Evolutionary conservation across 2,113 vertebrate genomes (phyloP), one percentile per base, ranked within the genome.

Genomic region (Hiodon tergisus): DNA sequence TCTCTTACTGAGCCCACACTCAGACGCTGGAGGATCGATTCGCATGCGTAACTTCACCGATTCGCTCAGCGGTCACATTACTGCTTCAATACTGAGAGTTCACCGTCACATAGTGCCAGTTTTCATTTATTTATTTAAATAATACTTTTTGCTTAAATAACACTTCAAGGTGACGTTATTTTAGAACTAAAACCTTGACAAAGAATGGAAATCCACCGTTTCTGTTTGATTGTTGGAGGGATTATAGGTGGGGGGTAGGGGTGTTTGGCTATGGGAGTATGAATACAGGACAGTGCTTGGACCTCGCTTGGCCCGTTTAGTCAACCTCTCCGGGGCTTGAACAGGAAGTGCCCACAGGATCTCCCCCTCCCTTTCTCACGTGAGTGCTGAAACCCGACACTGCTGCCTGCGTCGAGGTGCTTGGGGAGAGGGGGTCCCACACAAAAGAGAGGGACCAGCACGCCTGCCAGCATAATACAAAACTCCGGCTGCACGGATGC

Each of bases 301-400:
- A 17, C n/a, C 53, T 59, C 57, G 57, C 54, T 50, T 6, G 67
- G 65, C 52, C 51, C 66, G 74, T 79, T 76, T 67, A 77, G 68
- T 76, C 71, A 84, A 78, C 74, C 83, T 89, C 89, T 87, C 88
- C 78, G 81, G 87, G 88, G 89, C 79, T 87, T 83, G 86, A 88
- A 88, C 89, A 88, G 89, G 89, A 90, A 90, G 89, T 87, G 84
- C 86, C 88, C 84, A 85, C 88, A 88, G 89, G 89, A 90, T 90
- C 88, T 90, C 88, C 89, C 31, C 31, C 31, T 88, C 85, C 86
- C 82, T 54, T 51, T 69, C 85, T 81, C 78, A 82, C 31, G 31
- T 31, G 31, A 31, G 31, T 31, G 31, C 31, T 86, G 87, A 88
- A 90, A 90, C 84, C 82, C 84, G 86, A 90, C 86, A 88, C 88